Conservation (phyloP, 2,888 invertebrate genomes). For the Trichogramma evanescens region DNA sequence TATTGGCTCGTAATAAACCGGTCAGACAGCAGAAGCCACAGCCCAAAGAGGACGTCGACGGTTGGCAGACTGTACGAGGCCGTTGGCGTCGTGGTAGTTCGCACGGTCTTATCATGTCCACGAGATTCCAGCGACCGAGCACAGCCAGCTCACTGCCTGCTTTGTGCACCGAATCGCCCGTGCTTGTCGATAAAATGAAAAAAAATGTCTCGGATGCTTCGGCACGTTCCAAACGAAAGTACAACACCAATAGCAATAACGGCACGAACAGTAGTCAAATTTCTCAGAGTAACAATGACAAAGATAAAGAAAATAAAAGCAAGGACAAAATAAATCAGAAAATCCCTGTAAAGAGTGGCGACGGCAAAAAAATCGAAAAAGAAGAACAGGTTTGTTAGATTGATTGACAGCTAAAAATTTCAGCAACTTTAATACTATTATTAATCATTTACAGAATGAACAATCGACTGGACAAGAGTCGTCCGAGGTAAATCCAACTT, state of each 20-base stretch:
- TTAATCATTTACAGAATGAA: not conserved
- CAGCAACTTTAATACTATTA: too few species aligned
- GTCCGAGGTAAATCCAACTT: constrained; percentile 40
- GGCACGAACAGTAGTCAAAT: constrained; percentile 33
- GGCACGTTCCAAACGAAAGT: constrained; percentile 4
- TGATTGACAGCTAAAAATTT: too few species aligned
- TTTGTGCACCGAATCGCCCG: constrained; percentile 46
- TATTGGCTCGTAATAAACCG: constrained; percentile 17
- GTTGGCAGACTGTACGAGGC: constrained; percentile 86
- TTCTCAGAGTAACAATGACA: constrained; percentile 32
- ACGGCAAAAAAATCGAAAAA: not conserved
- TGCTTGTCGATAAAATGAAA: constrained; percentile 35
- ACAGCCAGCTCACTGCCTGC: constrained; percentile 78
- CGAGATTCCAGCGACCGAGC: constrained; percentile 74
- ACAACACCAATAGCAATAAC: constrained; percentile 21
- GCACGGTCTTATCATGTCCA: constrained; percentile 55
- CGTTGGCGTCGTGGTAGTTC: constrained; percentile 62
- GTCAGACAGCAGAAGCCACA: constrained; percentile 23
- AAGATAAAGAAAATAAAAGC: constrained; percentile 23
- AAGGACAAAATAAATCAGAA: not conserved
- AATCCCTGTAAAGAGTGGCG: not conserved
- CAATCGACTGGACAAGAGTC: constrained; percentile 16
- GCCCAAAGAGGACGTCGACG: constrained; percentile 52
- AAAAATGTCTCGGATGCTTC: constrained; percentile 34
- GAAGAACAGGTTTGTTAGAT: too few species aligned